These are phyloP conservation scores for Leucania comma DNA, from an alignment of 2,888 invertebrate genomes.

Conservation along the genomic window DNA sequence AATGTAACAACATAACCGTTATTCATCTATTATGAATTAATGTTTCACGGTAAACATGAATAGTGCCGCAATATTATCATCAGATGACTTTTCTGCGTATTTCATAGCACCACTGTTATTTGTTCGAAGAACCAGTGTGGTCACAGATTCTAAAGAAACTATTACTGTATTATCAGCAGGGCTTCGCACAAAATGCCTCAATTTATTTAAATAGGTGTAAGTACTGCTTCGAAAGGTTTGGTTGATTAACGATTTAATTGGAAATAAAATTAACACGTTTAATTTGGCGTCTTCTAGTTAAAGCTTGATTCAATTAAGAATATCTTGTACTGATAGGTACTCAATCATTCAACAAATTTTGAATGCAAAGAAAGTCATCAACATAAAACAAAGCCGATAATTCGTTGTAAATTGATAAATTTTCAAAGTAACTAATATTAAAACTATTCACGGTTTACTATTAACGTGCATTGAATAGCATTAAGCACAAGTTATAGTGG, in stretches of 20 bases:
- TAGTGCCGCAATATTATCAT: constrained; percentile 32
- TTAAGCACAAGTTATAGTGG: constrained; percentile 48
- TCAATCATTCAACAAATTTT: not conserved
- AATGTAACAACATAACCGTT: constrained; percentile 17
- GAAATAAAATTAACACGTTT: not conserved
- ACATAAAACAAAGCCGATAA: constrained; percentile 36
- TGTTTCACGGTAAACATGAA: constrained; percentile 27
- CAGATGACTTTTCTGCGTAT: constrained; percentile 30
- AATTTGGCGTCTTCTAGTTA: not conserved
- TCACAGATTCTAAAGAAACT: constrained; percentile 12
- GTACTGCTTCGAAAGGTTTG: not conserved
- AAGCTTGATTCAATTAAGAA: not conserved
- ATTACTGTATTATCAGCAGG: constrained; percentile 1
- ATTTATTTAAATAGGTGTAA: not conserved
- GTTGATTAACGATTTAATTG: not conserved
- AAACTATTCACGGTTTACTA: constrained; percentile 51
- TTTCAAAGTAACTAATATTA: constrained; percentile 38
- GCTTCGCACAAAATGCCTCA: constrained; percentile 4
- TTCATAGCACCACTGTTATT: constrained; percentile 27
- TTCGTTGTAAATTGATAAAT: constrained; percentile 23
- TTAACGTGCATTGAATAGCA: constrained; percentile 58
- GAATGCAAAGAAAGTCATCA: constrained; percentile 4
- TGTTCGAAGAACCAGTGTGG: constrained; percentile 32
- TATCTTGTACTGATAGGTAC: not conserved
- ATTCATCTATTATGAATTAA: constrained; percentile 16